These are phyloP conservation scores for Etheostoma spectabile DNA, from an alignment of 2,113 vertebrate genomes.

Conservation along the genomic window DNA sequence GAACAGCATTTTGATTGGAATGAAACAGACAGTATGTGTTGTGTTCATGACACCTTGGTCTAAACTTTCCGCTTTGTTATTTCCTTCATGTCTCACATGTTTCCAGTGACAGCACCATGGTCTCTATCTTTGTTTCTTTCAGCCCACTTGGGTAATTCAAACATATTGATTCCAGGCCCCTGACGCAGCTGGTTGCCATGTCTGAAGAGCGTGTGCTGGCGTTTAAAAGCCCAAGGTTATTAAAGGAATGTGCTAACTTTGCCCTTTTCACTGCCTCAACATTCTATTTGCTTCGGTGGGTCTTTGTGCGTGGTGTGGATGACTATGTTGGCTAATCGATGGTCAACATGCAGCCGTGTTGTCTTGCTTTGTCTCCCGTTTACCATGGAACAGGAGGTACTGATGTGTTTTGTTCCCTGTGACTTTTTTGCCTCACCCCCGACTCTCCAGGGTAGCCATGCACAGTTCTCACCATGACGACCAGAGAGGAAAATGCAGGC, in stretches of 20 bases:
- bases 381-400: slow-evolving; percentile 44
- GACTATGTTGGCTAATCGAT: slow-evolving; percentile 42
- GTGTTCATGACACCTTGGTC: neutral
- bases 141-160: slow-evolving; percentile 67
- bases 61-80: slow-evolving; percentile 36
- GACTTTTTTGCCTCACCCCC: slow-evolving; percentile 61
- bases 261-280: slow-evolving; percentile 72
- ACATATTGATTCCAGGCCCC: slow-evolving; percentile 71
- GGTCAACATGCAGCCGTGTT: slow-evolving; percentile 15
- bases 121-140: slow-evolving; percentile 49
- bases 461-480: slow-evolving; percentile 88
- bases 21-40: neutral
- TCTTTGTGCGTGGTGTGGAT: slow-evolving; percentile 36
- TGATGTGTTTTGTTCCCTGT: slow-evolving; percentile 51
- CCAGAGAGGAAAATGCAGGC: slow-evolving; percentile 92
- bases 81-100: slow-evolving; percentile 31
- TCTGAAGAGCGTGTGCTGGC: slow-evolving; percentile 64
- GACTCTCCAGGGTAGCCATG: slow-evolving; percentile 83
- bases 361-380: slow-evolving; percentile 48
- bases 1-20: slow-evolving; percentile 6
- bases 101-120: slow-evolving; percentile 54
- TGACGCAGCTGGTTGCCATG: slow-evolving; percentile 67
- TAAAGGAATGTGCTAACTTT: slow-evolving; percentile 83
- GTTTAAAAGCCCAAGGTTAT: slow-evolving; percentile 80
- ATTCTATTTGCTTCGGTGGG: slow-evolving; percentile 57